phyloP scores from a whole-genome alignment of 2,113 vertebrate species.

The Odobenus rosmarus region DNA sequence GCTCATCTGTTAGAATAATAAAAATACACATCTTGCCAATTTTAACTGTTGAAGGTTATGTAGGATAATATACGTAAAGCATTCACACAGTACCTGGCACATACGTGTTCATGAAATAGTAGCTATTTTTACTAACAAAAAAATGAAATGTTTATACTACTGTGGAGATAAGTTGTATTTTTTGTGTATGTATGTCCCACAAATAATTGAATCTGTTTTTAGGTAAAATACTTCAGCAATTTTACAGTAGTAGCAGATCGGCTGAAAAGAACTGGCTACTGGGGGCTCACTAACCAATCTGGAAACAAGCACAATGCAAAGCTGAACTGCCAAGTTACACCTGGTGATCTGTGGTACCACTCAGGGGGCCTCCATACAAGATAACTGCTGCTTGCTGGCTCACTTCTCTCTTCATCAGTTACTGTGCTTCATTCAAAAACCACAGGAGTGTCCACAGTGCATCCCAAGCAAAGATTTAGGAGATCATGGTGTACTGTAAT shows the following conservation, averaged over 20 bases:
- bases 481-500: background rate
- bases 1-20: background rate
- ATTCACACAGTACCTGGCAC: background rate
- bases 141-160: background rate
- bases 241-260: background rate
- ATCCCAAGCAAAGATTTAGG: background rate
- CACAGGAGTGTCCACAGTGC: background rate
- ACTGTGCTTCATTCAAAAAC: background rate
- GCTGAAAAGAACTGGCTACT: background rate
- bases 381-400: background rate
- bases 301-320: background rate
- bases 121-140: conserved; percentile 1
- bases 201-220: background rate
- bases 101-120: background rate
- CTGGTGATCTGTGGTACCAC: background rate
- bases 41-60: conserved; percentile 2
- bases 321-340: background rate
- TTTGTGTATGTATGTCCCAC: background rate
- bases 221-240: background rate
- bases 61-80: background rate
- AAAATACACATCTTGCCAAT: background rate
- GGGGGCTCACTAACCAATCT: background rate
- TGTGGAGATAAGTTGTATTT: background rate
- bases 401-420: background rate
- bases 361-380: background rate